Base-by-base conservation (phyloP, 2,888 invertebrate species). In the Drosophila longiperda region DNA sequence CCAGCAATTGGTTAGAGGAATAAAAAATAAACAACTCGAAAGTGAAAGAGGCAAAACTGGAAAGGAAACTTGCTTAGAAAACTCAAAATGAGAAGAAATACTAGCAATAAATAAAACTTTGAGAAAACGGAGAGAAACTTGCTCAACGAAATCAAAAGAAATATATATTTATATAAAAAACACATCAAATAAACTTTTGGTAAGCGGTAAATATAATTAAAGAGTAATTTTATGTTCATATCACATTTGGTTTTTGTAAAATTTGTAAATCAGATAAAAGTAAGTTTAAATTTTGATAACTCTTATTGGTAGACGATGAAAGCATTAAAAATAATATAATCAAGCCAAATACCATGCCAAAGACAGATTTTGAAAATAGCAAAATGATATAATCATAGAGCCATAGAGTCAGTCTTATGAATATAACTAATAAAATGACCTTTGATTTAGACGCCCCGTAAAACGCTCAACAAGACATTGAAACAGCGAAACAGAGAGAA, bases 1-100 rank as follows among this genome's bases (percentile, higher is more conserved):
- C 75, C 75, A 74, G 61, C 65, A 83, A 70, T 70, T 82, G 71
- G 73, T 67, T 82, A 74, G 65, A 61, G 58, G 64, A 73, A 71
- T 67, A 69, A 49, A 40, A 62, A 59, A 59, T 38, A 45, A 63
- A 61, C 38, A 63, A 61, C 38, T 38, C 26, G 42, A 66, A 61
- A 59, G 54, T 53, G 62, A 58, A 57, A 50, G 50, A 73, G 65
- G 17, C n/a, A 72, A 76, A 70, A 79, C 12, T 71, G 62, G 54
- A 61, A 53, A 49, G 20, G 54, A 60, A 59, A 70, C 72, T 75
- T 75, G 63, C 63, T 66, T 55, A 70, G 49, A n/a, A 50, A 64
- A 75, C 65, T 50, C 32, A 60, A 66, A 66, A 69, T 23, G n/a
- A 23, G 40, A 63, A 23, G 50, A 64, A 67, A 70, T 50, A 64